Base-by-base conservation (phyloP, 2,113 vertebrate species). In the Andinoacara biseriatus region DNA sequence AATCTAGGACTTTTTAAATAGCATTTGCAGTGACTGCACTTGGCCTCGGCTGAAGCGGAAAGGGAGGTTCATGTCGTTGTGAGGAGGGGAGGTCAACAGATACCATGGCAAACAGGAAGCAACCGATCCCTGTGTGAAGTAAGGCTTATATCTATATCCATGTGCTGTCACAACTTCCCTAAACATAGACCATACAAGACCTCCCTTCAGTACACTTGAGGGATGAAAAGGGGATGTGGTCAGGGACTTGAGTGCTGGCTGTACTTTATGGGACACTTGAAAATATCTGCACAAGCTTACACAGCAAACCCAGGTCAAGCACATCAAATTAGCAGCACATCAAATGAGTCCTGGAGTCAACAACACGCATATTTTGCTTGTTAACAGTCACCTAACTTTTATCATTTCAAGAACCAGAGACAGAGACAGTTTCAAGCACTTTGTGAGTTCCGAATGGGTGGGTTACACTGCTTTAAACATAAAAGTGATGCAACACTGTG, bases 101-200 rank as follows among this genome's bases (percentile, higher is more conserved):
- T 76, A 83, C 59, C 57, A n/a, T 10, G 20, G 82, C 59, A 20
- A 61, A 86, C 91, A 92, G 91, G 90, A 92, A 91, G 91, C 82
- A 62, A 54, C 74, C 7, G 13, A 57, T 63, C 59, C 83, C n/a
- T 18, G 54, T 78, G 78, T 75, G 58, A 72, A 82, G 74, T 49
- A n/a, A 13, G 26, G 90, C 88, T 90, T 89, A 89, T 38, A 76
- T 91, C 79, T 46, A 52, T 72, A 63, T 31, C 59, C 31, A 54
- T 78, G 72, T 82, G 88, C 83, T 85, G 78, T 87, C 81, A 82
- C 76, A 80, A 69, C 85, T 84, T 85, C 80, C 76, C 87, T 54
- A 90, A 94, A 87, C 89, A 88, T 6, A 69, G 52, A n/a, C 38
- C 75, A 31, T 54, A 26, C 65, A 67, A 13, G 74, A 88, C 77